Conservation (phyloP, 2,113 vertebrate species). For the Pygathrix nemaeus region DNA sequence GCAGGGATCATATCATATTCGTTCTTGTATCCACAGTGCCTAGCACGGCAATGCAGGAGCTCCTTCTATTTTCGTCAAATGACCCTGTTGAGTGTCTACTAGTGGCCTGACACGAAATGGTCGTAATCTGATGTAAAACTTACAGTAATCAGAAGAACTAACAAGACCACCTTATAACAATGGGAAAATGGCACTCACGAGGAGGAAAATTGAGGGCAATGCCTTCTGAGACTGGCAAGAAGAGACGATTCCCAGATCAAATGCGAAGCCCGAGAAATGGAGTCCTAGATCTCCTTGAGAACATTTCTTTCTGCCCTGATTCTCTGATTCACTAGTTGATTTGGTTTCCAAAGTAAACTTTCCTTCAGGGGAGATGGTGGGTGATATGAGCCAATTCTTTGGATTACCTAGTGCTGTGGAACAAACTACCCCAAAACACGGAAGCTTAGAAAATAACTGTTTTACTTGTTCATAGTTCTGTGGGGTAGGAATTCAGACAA, state of each 20-base stretch:
- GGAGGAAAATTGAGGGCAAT: neutral
- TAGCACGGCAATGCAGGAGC: neutral
- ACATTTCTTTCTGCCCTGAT: constrained; percentile 14
- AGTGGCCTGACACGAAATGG: neutral
- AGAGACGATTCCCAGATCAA: neutral
- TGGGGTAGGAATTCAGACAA: neutral
- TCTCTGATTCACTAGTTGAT: neutral
- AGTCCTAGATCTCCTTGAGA: neutral
- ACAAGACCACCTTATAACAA: neutral
- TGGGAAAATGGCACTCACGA: neutral
- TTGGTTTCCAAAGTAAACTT: constrained; percentile 41
- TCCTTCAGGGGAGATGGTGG: neutral
- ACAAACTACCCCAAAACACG: neutral
- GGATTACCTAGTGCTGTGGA: neutral
- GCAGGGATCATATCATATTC: neutral
- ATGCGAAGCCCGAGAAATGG: neutral
- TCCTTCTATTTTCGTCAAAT: neutral
- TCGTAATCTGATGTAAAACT: neutral
- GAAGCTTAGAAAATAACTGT: neutral
- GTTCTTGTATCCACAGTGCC: neutral
- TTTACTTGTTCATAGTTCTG: neutral
- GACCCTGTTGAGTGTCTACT: neutral
- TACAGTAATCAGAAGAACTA: neutral
- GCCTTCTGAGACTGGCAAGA: neutral
- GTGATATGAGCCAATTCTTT: constrained; percentile 14